Conservation (phyloP, 2,888 invertebrate species). For the Ephialtes manifestator region DNA sequence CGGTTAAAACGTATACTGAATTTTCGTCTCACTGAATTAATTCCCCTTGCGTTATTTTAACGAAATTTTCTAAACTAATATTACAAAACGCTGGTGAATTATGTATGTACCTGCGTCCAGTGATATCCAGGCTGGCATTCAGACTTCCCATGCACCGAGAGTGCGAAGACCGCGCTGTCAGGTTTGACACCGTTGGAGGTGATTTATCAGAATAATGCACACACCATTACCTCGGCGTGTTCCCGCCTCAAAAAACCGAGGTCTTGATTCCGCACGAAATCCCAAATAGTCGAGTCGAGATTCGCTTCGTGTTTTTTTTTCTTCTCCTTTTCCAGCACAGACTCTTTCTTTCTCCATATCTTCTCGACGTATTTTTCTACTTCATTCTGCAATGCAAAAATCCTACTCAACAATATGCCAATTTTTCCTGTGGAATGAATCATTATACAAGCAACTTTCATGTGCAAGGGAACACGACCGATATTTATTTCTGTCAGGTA, state of each 20-base stretch:
- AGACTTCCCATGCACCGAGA: slow-evolving; percentile 55
- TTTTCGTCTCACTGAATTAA: background rate
- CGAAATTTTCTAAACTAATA: background rate
- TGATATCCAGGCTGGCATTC: slow-evolving; percentile 20
- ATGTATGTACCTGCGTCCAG: slow-evolving; percentile 12
- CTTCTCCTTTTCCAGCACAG: slow-evolving; percentile 61
- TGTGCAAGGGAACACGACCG: background rate
- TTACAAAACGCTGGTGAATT: slow-evolving; percentile 3
- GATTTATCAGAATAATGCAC: slow-evolving; percentile 86
- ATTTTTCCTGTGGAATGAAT: slow-evolving; percentile 10
- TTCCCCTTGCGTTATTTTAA: background rate
- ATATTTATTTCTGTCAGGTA: background rate
- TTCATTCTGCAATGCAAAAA: slow-evolving; percentile 21
- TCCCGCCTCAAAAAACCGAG: slow-evolving; percentile 80
- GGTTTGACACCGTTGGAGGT: slow-evolving; percentile 82
- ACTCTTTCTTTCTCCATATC: slow-evolving; percentile 25
- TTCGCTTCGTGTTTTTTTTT: slow-evolving; percentile 75
- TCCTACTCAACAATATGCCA: slow-evolving; percentile 33
- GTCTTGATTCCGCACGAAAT: slow-evolving; percentile 82
- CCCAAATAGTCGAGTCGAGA: slow-evolving; percentile 72
- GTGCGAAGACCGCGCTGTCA: slow-evolving; percentile 75
- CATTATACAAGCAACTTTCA: background rate
- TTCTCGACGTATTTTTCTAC: background rate
- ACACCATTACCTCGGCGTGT: slow-evolving; percentile 83
- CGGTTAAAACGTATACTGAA: background rate